These are phyloP conservation scores for Neoaliturus tenellus DNA, from an alignment of 2,888 invertebrate genomes.

Conservation along the genomic window DNA sequence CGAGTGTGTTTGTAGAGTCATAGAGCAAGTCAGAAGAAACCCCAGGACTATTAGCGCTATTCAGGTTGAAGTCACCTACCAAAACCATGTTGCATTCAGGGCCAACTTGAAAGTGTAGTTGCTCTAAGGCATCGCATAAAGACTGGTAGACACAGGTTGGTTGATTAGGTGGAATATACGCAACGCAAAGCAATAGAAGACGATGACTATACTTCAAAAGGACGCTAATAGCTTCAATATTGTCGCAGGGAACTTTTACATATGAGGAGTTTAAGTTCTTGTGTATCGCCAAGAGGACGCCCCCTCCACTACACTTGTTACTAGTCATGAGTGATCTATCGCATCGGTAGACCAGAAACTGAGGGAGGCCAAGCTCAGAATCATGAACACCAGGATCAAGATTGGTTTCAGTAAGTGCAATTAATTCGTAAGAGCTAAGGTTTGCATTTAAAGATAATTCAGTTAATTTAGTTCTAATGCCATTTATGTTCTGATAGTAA, in stretches of 20 bases:
- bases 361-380: constrained; percentile 3
- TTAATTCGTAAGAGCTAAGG: background rate
- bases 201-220: background rate
- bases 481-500: constrained; percentile 8
- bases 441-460: background rate
- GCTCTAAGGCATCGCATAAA: constrained; percentile 3
- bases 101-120: background rate
- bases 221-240: constrained; percentile 2
- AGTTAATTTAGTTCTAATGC: background rate
- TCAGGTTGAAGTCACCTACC: constrained; percentile 4
- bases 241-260: background rate
- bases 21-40: background rate
- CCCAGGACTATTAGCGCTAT: background rate
- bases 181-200: background rate
- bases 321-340: constrained; percentile 57
- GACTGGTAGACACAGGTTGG: constrained; percentile 8
- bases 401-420: constrained; percentile 27
- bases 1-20: background rate
- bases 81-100: background rate
- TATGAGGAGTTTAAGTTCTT: background rate
- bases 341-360: constrained; percentile 4
- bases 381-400: constrained; percentile 22
- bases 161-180: background rate
- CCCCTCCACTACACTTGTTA: background rate
- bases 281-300: background rate